A percentile compares a stretch with the other conserved stretches of the same genome.
Conservation (phyloP, 2,888 invertebrate genomes). For the Troides helena region DNA sequence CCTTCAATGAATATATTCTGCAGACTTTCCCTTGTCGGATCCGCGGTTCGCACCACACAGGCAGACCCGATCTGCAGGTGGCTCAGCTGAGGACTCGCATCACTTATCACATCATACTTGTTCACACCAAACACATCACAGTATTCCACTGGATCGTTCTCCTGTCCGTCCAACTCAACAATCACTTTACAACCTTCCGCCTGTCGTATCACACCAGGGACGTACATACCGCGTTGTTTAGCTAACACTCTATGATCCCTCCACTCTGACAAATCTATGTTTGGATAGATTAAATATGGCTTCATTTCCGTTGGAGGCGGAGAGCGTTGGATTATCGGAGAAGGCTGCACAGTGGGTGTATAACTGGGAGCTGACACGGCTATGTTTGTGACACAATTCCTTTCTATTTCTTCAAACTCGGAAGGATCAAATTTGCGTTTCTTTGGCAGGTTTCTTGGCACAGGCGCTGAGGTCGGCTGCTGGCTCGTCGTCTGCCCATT, state of each 20-base stretch:
- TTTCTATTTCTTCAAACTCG: constrained; percentile 85
- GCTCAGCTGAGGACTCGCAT: constrained; percentile 92
- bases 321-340: constrained; percentile 67
- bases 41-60: constrained; percentile 89
- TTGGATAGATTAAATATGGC: constrained; percentile 72
- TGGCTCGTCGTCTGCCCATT: constrained; percentile 54
- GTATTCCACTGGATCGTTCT: constrained; percentile 85
- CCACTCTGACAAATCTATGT: constrained; percentile 95
- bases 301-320: constrained; percentile 81
- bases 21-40: constrained; percentile 78
- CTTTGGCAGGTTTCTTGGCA: constrained; percentile 92
- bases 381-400: constrained; percentile 70
- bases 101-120: constrained; percentile 93
- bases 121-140: constrained; percentile 88
- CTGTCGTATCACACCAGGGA: constrained; percentile 92
- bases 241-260: constrained; percentile 95
- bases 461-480: constrained; percentile 74
- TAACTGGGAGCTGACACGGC: constrained; percentile 53
- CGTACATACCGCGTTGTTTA: constrained; percentile 89
- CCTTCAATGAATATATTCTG: constrained; percentile 92
- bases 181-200: constrained; percentile 85
- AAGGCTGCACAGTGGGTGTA: constrained; percentile 58
- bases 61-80: constrained; percentile 89
- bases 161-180: constrained; percentile 90
- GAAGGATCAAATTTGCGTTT: constrained; percentile 93